Evolutionary conservation across 2,888 invertebrate species (phyloP).

Genomic region (Lasius platythorax): DNA sequence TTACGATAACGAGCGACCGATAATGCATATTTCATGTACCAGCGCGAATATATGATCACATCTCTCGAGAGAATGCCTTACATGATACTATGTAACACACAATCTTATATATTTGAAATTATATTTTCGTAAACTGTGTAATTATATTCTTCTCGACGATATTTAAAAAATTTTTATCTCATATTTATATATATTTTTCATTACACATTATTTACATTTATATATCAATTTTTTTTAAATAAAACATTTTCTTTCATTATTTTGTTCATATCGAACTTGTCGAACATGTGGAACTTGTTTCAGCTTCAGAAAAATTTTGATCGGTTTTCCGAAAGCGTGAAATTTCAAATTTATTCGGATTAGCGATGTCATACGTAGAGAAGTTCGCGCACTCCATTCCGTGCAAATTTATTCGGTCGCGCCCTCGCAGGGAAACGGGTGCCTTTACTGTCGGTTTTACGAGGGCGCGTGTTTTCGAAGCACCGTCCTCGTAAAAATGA

Average conservation of each 20-base stretch:
- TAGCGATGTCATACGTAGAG: not conserved
- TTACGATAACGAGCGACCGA: conserved; percentile 34
- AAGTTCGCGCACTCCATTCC: conserved; percentile 14
- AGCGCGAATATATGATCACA: not conserved
- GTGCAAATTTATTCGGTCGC: conserved; percentile 30
- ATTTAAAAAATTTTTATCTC: not conserved
- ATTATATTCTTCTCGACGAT: not conserved
- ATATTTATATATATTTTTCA: conserved; percentile 1
- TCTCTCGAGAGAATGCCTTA: not conserved
- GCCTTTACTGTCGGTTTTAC: conserved; percentile 54
- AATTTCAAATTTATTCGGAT: not conserved
- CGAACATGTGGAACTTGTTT: too few species aligned
- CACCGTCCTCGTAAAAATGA: conserved; percentile 57
- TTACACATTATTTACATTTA: not conserved
- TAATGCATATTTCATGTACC: conserved; percentile 36
- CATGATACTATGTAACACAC: not conserved
- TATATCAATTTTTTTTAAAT: not conserved
- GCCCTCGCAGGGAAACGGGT: conserved; percentile 4
- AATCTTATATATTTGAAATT: conserved; percentile 4
- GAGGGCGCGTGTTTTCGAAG: conserved; percentile 56
- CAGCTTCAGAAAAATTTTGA: not conserved
- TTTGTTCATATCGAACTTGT: not conserved
- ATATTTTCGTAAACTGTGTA: not conserved
- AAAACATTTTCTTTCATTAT: not conserved
- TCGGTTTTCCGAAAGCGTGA: not conserved